Evolutionary conservation across 1,140 invertebrate genomes (phyloP), one percentile per base, ranked within the genome.

Genomic region (Plutomurus gul): DNA sequence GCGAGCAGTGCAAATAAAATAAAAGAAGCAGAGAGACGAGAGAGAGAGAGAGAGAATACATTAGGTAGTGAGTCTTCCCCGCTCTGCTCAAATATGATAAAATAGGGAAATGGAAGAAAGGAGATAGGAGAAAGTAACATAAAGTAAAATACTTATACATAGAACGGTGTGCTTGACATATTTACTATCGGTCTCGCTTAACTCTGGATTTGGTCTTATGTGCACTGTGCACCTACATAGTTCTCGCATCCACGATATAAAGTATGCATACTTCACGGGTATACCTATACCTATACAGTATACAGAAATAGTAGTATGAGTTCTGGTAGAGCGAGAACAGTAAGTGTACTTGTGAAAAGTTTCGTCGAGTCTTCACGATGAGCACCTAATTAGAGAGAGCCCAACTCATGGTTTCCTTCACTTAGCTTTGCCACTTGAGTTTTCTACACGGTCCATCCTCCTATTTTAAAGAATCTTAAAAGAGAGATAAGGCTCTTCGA

Each of bases 381-480:
- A 65, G 56, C 56, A 65, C 56, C 56, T 65, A 65, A 65, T 65
- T 65, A 65, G 25, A 65, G 56, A 65, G 27, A 30, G 8, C 25
- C 22, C 22, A 30, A 33, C 56, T 65, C 56, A 65, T 65, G 56
- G 56, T 65, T 65, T 65, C 56, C 56, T 65, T 65, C 56, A 65
- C 56, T 65, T 65, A 65, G 36, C 56, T 65, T 65, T 65, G 18
- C 56, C 56, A 65, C 56, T 65, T 65, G 56, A 65, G 36, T 65
- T 65, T 65, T 65, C 56, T 36, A 56, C 51, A 33, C 16, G 27
- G 16, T 65, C 56, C n/a, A 33, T 65, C 56, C 56, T 18, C 27
- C 56, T 65, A 27, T 65, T 65, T 65, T 25, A 65, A 65, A 65
- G 56, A 65, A 65, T 65, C 36, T 33, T 33, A 65, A 65, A 30